phyloP scores from a whole-genome alignment of 2,113 vertebrate species.

The Phaethon lepturus region DNA sequence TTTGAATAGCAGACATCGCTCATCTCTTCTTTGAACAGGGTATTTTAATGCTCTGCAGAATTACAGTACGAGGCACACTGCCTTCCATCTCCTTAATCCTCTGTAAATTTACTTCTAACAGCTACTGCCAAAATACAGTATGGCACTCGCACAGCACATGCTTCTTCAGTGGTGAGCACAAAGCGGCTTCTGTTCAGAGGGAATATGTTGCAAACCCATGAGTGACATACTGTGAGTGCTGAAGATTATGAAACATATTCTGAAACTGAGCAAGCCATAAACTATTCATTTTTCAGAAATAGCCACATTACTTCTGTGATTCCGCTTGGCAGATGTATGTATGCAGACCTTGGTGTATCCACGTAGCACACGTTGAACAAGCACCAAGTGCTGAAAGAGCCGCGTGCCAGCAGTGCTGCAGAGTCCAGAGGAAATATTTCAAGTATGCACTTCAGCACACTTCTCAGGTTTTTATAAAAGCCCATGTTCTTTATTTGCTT shows the following conservation, averaged over 20 bases:
- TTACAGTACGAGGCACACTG: not conserved
- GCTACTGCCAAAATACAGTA: constrained; percentile 63
- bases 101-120: constrained; percentile 49
- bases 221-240: constrained; percentile 22
- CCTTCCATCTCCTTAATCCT: constrained; percentile 59
- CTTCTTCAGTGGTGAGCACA: constrained; percentile 53
- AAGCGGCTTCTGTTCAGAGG: constrained; percentile 45
- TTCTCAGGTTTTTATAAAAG: not conserved
- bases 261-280: constrained; percentile 21
- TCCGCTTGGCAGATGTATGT: not conserved
- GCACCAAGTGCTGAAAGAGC: not conserved
- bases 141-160: constrained; percentile 32
- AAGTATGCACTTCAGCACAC: not conserved
- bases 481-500: not conserved
- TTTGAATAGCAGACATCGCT: constrained; percentile 16
- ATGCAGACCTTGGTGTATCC: not conserved
- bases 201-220: constrained; percentile 37
- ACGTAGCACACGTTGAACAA: constrained; percentile 3
- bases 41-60: constrained; percentile 27
- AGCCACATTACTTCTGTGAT: not conserved
- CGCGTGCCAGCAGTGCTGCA: not conserved
- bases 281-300: constrained; percentile 60
- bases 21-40: constrained; percentile 2
- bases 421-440: constrained; percentile 28
- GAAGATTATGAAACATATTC: constrained; percentile 56